These are phyloP conservation scores for Trididemnum miniatum DNA, from an alignment of 23 tunicate genomes.

Conservation along the genomic window DNA sequence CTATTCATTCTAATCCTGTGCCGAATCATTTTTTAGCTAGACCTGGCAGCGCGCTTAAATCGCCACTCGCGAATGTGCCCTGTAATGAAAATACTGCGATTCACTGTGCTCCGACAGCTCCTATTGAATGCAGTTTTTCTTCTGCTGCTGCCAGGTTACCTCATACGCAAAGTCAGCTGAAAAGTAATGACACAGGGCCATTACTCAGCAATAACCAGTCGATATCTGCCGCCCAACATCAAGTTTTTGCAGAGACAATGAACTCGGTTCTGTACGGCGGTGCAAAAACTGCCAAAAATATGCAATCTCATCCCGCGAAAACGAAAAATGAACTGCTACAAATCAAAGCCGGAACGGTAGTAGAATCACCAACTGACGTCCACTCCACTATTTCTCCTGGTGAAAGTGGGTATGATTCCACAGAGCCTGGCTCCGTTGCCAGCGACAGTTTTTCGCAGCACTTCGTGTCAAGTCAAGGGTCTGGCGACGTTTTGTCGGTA, in stretches of 20 bases:
- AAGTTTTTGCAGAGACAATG: conserved; percentile 49
- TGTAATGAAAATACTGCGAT: conserved; percentile 5
- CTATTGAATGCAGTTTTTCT: conserved; percentile 4
- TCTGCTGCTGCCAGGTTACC: conserved; percentile 70
- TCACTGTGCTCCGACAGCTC: background rate
- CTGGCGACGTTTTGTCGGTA: background rate
- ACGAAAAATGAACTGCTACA: background rate
- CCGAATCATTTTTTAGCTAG: conserved; percentile 75
- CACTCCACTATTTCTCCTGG: conserved; percentile 82
- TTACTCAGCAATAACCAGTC: background rate
- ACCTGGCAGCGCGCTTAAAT: conserved; percentile 69
- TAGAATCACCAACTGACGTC: conserved; percentile 49
- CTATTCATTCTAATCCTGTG: conserved; percentile 5
- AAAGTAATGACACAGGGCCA: too few species aligned
- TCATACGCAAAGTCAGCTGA: background rate
- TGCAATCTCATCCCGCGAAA: background rate
- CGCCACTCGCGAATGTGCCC: conserved; percentile 4
- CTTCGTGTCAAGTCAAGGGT: background rate
- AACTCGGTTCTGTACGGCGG: conserved; percentile 47
- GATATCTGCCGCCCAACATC: background rate
- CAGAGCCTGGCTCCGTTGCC: conserved; percentile 39
- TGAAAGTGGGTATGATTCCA: conserved; percentile 92
- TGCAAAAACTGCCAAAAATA: background rate
- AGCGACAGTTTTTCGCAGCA: conserved; percentile 38
- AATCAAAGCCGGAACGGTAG: background rate